phyloP scores from a whole-genome alignment of 2,888 invertebrate genomes.

The Drosophila seclusa region DNA sequence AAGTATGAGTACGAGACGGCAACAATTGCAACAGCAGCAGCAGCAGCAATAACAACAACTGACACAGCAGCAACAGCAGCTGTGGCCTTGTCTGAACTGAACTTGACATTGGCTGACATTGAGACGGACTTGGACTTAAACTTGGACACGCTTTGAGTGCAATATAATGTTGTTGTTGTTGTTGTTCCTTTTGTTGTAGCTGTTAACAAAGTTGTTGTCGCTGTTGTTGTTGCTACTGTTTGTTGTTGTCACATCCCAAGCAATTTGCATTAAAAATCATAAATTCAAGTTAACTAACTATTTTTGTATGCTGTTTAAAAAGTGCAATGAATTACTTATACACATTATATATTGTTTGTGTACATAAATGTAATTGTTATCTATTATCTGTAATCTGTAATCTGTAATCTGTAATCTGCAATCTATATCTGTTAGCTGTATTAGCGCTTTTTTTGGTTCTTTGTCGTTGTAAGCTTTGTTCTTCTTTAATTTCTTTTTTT shows the following conservation, averaged over 20 bases:
- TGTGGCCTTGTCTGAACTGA: constrained; percentile 62
- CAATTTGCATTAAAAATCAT: constrained; percentile 51
- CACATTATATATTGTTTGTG: constrained; percentile 47
- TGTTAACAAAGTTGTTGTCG: constrained; percentile 11
- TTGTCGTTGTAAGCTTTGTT: constrained; percentile 49
- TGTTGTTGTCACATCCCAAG: constrained; percentile 37
- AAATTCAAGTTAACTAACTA: constrained; percentile 54
- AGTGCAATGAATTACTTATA: constrained; percentile 65
- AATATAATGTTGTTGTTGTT: constrained; percentile 20
- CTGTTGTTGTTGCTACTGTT: constrained; percentile 16
- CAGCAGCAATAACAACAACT: constrained; percentile 9
- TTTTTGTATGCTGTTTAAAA: constrained; percentile 72
- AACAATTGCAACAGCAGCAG: constrained; percentile 38
- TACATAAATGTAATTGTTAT: constrained; percentile 33
- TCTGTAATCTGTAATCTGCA: constrained; percentile 5
- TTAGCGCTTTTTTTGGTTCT: constrained; percentile 58
- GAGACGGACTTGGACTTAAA: constrained; percentile 44
- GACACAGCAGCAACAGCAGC: constrained; percentile 9
- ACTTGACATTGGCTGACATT: constrained; percentile 78
- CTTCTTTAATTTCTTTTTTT: constrained; percentile 2
- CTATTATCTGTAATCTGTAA: constrained; percentile 11
- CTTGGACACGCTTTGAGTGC: constrained; percentile 56
- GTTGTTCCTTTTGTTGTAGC: constrained; percentile 17
- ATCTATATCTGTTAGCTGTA: constrained; percentile 18
- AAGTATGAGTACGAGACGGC: constrained; percentile 33